Percentiles rank a stretch among this genome's conserved stretches.
phyloP scores from a whole-genome alignment of 92 coral and sea anemone genomes.

The Scolanthus callimorphus region DNA sequence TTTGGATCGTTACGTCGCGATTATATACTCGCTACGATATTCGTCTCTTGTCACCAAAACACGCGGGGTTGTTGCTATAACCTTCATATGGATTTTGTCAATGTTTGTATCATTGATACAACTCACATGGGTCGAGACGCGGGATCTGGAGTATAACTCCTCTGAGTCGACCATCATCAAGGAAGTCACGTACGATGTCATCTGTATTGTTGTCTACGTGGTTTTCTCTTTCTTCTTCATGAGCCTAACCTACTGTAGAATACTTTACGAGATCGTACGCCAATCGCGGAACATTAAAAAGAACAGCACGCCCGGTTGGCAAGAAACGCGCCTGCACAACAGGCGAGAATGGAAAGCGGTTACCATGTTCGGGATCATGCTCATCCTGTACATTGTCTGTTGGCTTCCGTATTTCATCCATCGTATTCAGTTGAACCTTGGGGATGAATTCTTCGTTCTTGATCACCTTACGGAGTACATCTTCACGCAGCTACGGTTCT shows the following conservation, averaged over 20 bases:
- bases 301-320: slow-evolving; percentile 61
- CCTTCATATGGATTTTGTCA: slow-evolving; percentile 41
- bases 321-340: slow-evolving; percentile 30
- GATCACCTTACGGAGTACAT: slow-evolving; percentile 7
- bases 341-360: slow-evolving; percentile 61
- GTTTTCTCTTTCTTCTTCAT: slow-evolving; percentile 47
- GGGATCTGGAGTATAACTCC: slow-evolving; percentile 10
- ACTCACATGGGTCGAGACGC: slow-evolving; percentile 43
- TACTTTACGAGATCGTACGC: slow-evolving; percentile 52
- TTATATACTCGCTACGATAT: slow-evolving; percentile 63
- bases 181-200: slow-evolving; percentile 41
- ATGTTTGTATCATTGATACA: slow-evolving; percentile 46
- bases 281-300: slow-evolving; percentile 47
- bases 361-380: slow-evolving; percentile 42
- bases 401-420: slow-evolving; percentile 60
- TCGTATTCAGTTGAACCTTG: slow-evolving; percentile 38
- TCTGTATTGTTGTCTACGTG: slow-evolving; percentile 38
- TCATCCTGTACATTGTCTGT: slow-evolving; percentile 40
- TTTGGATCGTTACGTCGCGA: slow-evolving; percentile 73
- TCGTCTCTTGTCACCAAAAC: slow-evolving; percentile 52
- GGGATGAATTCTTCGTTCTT: slow-evolving; percentile 27
- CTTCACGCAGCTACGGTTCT: slow-evolving; percentile 15
- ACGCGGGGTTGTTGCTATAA: slow-evolving; percentile 38
- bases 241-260: slow-evolving; percentile 47
- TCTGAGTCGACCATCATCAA: not conserved